These are phyloP conservation scores for Rhamnusium bicolor DNA, from an alignment of 2,888 invertebrate genomes.

Conservation along the genomic window DNA sequence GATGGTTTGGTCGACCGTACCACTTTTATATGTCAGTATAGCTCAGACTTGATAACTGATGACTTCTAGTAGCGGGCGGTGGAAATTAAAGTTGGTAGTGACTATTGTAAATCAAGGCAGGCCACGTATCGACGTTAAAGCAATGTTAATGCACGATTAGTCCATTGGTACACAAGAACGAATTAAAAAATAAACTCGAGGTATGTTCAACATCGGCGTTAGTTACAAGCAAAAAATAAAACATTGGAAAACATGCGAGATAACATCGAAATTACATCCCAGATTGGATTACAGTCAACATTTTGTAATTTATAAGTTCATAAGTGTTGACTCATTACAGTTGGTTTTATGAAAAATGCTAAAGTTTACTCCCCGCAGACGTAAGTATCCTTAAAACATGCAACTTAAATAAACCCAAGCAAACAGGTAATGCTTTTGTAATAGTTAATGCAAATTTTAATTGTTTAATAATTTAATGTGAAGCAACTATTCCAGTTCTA, in stretches of 20 bases:
- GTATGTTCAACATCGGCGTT: conserved; percentile 41
- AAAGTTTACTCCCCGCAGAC: not conserved
- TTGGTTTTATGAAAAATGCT: conserved; percentile 4
- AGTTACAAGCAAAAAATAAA: conserved; percentile 45
- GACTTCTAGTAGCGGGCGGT: conserved; percentile 37
- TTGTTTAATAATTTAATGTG: conserved; percentile 45
- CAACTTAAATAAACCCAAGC: not conserved
- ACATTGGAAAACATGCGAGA: conserved; percentile 43
- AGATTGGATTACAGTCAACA: conserved; percentile 20
- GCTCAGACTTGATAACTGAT: conserved; percentile 34
- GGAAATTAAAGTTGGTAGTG: conserved; percentile 54
- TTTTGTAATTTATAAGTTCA: conserved; percentile 24
- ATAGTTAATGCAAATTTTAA: conserved; percentile 49
- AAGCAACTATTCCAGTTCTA: conserved; percentile 42
- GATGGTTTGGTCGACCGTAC: conserved; percentile 63
- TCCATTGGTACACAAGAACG: conserved; percentile 18
- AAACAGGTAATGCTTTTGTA: conserved; percentile 33
- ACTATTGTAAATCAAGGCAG: conserved; percentile 57
- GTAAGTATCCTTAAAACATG: conserved; percentile 1
- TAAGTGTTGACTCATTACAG: conserved; percentile 18
- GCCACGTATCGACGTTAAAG: conserved; percentile 35
- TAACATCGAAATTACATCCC: conserved; percentile 38
- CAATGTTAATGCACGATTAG: conserved; percentile 56
- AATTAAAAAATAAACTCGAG: conserved; percentile 31
- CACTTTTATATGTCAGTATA: conserved; percentile 62